phyloP scores from a whole-genome alignment of 2,113 vertebrate species.

The Tragelaphus strepsiceros region DNA sequence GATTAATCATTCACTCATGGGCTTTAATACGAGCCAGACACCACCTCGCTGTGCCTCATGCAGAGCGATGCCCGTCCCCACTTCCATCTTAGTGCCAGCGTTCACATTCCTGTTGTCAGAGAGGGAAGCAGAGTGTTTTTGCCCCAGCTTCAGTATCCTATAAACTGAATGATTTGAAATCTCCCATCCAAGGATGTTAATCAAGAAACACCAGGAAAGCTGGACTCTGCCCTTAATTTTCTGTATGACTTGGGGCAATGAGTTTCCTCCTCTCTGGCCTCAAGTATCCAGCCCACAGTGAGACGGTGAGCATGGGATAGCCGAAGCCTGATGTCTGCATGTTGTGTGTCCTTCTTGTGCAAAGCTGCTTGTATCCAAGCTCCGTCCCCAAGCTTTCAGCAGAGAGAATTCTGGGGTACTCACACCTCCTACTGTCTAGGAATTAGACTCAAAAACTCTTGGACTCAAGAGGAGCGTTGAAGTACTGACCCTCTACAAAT shows the following conservation, averaged over 20 bases:
- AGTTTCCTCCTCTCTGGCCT: background rate
- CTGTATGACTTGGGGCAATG: background rate
- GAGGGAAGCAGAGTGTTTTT: background rate
- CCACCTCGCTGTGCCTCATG: constrained; percentile 20
- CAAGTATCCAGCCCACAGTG: background rate
- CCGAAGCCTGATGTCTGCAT: background rate
- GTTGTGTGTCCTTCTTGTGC: background rate
- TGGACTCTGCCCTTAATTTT: background rate
- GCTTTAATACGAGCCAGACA: constrained; percentile 69
- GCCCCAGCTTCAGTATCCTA: background rate
- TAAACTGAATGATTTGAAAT: background rate
- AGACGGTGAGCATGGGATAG: background rate
- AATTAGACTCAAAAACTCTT: background rate
- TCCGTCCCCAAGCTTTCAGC: background rate
- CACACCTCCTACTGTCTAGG: background rate
- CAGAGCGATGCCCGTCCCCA: background rate
- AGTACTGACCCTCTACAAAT: background rate
- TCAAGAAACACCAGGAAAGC: background rate
- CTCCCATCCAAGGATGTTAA: background rate
- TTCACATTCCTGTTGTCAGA: constrained; percentile 2
- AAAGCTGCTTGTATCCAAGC: background rate
- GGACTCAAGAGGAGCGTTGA: background rate
- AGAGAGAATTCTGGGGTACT: background rate
- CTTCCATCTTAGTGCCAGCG: background rate
- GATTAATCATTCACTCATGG: constrained; percentile 72